Conservation (phyloP, 2,888 invertebrate species). For the Phlogophora meticulosa region DNA sequence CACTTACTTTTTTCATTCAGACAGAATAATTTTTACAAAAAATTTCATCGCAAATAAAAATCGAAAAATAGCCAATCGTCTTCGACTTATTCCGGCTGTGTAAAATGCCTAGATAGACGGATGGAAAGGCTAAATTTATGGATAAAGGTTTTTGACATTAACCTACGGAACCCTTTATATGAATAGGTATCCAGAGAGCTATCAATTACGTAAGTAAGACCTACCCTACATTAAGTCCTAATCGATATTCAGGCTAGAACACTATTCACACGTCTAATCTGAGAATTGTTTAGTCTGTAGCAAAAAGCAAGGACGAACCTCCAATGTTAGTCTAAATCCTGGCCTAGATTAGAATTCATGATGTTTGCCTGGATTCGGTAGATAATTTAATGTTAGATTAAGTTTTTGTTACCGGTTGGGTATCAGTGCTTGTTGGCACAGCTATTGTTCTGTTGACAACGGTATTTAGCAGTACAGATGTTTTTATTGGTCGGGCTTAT, state of each 20-base stretch:
- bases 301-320: constrained; percentile 5
- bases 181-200: background rate
- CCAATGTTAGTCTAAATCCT: constrained; percentile 5
- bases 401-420: constrained; percentile 12
- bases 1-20: too few species aligned
- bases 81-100: too few species aligned
- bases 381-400: constrained; percentile 9
- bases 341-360: constrained; percentile 14
- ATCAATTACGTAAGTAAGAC: constrained; percentile 52
- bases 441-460: constrained; percentile 26
- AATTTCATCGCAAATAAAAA: too few species aligned
- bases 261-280: constrained; percentile 15
- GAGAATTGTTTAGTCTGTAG: constrained; percentile 20
- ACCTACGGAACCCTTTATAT: too few species aligned
- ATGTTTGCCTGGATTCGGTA: constrained; percentile 7
- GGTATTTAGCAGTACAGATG: background rate
- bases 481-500: too few species aligned
- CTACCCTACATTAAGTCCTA: background rate
- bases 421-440: background rate
- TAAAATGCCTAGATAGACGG: too few species aligned
- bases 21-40: too few species aligned
- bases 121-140: too few species aligned
- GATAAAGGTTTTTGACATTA: too few species aligned
- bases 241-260: constrained; percentile 39
- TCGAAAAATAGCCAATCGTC: too few species aligned